Conservation (phyloP, 53 echinoderm and acorn worm genomes). For the Apostichopus leukothele region DNA sequence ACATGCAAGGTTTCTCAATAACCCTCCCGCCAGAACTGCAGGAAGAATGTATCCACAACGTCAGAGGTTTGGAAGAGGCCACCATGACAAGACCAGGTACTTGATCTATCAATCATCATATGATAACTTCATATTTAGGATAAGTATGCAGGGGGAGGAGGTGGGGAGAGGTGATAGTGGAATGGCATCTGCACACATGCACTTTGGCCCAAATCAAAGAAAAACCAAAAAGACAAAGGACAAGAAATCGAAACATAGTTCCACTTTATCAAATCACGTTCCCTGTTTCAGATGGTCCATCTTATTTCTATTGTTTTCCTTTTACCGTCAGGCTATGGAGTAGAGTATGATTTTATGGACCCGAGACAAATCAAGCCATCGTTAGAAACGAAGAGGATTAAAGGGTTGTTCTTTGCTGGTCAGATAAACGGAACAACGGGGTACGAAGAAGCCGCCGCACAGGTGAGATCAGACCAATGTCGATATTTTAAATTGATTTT, state of each 20-base stretch:
- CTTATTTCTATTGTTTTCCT: background rate
- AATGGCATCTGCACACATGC: too few relatives aligned
- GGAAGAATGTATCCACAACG: constrained; percentile 69
- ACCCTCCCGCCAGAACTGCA: constrained; percentile 90
- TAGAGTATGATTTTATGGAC: constrained; percentile 95
- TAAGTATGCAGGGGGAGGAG: too few relatives aligned
- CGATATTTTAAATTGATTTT: background rate
- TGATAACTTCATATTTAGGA: background rate
- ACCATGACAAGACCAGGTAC: constrained; percentile 86
- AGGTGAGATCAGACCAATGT: constrained; percentile 53
- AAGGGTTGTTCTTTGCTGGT: constrained; percentile 92
- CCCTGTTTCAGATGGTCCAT: too few relatives aligned
- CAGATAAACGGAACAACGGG: constrained; percentile 99
- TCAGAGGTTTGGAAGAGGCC: constrained; percentile 76
- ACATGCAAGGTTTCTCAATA: constrained; percentile 96
- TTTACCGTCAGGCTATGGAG: constrained; percentile 73
- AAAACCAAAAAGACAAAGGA: too few relatives aligned
- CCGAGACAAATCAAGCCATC: constrained; percentile 79
- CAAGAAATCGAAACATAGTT: too few relatives aligned
- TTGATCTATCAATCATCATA: background rate
- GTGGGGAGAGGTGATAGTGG: too few relatives aligned
- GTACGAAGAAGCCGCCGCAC: constrained; percentile 98
- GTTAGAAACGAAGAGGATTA: constrained; percentile 80
- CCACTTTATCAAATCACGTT: too few relatives aligned
- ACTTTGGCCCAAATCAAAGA: too few relatives aligned